Conservation (phyloP, 2,888 invertebrate species). For the Agapostemon virescens region DNA sequence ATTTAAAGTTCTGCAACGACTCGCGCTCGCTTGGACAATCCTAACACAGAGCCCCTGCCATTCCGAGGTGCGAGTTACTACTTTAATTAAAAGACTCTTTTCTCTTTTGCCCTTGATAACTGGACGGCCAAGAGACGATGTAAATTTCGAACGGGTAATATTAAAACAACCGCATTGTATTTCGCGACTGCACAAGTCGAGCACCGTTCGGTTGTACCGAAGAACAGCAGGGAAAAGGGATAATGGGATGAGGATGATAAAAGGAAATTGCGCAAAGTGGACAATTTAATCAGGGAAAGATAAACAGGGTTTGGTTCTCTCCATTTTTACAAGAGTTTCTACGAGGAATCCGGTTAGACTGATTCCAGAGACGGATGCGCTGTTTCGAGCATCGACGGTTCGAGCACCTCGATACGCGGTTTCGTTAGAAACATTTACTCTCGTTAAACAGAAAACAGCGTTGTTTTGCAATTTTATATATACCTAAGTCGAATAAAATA, state of each 20-base stretch:
- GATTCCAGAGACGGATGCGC: background rate
- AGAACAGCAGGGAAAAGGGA: background rate
- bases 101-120: background rate
- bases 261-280: background rate
- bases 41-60: background rate
- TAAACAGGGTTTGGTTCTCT: background rate
- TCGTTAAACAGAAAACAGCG: too few relatives aligned
- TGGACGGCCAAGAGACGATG: background rate
- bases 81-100: slow-evolving; percentile 1
- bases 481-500: too few relatives aligned
- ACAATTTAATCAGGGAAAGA: background rate
- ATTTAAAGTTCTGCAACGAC: background rate
- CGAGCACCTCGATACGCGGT: too few relatives aligned
- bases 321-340: background rate
- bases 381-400: background rate
- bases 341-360: background rate
- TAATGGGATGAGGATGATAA: background rate
- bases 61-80: background rate
- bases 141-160: background rate
- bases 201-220: background rate
- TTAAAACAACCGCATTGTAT: background rate
- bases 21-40: background rate
- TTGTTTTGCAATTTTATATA: too few relatives aligned
- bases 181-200: background rate
- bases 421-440: too few relatives aligned